Evolutionary conservation across 2,797 vertebrate genomes (phyloP).

Genomic region (Lepidocolaptes lacrymiger): DNA sequence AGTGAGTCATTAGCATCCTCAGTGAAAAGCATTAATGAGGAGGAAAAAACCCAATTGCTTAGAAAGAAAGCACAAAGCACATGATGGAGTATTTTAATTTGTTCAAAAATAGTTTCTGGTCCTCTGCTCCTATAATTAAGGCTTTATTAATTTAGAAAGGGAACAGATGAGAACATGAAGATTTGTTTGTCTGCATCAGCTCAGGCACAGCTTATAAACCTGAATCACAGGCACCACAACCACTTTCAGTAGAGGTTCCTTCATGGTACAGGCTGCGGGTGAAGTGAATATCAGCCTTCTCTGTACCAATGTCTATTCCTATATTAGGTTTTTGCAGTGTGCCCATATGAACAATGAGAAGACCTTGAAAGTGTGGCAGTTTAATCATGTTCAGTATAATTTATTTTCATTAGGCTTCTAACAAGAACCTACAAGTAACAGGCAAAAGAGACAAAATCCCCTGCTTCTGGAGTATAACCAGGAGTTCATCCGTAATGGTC

Average conservation of each 20-base stretch:
- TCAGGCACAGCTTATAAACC: not conserved
- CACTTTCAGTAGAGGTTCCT: not conserved
- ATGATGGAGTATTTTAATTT: not conserved
- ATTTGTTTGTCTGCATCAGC: not conserved
- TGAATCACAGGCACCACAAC: not conserved
- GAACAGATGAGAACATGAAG: not conserved
- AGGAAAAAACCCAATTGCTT: not conserved
- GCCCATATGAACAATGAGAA: accelerated
- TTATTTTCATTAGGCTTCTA: not conserved
- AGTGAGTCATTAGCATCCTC: slow-evolving; percentile 9
- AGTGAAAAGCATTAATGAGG: slow-evolving; percentile 4
- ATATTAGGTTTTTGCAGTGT: not conserved
- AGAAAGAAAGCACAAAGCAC: not conserved
- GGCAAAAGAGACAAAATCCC: not conserved
- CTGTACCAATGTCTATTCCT: not conserved
- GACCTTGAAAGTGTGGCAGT: not conserved
- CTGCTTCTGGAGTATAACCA: not conserved
- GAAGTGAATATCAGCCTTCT: not conserved
- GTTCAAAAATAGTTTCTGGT: not conserved
- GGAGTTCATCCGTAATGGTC: not conserved
- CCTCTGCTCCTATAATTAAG: not conserved
- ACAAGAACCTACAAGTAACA: not conserved
- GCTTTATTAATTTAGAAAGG: not conserved
- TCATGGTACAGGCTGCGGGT: not conserved
- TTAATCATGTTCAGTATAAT: not conserved